These are phyloP conservation scores for Pachypanchax playfairii DNA, from an alignment of 2,113 vertebrate genomes.

Conservation along the genomic window DNA sequence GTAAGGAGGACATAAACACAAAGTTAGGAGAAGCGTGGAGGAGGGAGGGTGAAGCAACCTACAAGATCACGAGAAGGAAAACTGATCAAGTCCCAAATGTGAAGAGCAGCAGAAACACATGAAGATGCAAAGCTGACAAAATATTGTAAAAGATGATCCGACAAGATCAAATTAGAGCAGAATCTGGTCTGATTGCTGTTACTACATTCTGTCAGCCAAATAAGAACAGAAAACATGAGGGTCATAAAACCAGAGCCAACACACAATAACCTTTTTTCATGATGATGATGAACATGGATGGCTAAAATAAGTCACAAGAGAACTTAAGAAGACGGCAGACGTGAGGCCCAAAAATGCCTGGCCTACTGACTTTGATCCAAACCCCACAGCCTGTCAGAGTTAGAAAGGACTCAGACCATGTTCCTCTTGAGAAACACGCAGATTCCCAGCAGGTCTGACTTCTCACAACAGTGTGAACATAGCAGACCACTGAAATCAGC, in stretches of 20 bases:
- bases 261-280: not conserved
- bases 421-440: too few relatives aligned
- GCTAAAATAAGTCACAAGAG: slow-evolving; percentile 36
- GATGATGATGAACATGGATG: not conserved
- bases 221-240: not conserved
- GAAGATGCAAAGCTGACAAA: slow-evolving; percentile 10
- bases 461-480: too few relatives aligned
- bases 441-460: too few relatives aligned
- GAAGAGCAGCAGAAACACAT: slow-evolving; percentile 10
- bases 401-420: too few relatives aligned
- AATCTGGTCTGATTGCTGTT: not conserved
- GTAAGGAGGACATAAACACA: slow-evolving; percentile 68
- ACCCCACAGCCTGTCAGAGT: too few relatives aligned
- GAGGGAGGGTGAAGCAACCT: slow-evolving; percentile 23
- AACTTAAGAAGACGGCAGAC: too few relatives aligned
- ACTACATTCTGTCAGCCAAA: not conserved
- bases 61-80: slow-evolving; percentile 30
- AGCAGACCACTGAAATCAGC: too few relatives aligned
- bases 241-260: not conserved
- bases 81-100: slow-evolving; percentile 18
- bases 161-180: not conserved
- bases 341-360: too few relatives aligned
- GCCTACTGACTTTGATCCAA: too few relatives aligned
- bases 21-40: slow-evolving; percentile 24
- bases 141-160: not conserved